These are phyloP conservation scores for Nebria brevicollis DNA, from an alignment of 2,888 invertebrate genomes.

Conservation along the genomic window DNA sequence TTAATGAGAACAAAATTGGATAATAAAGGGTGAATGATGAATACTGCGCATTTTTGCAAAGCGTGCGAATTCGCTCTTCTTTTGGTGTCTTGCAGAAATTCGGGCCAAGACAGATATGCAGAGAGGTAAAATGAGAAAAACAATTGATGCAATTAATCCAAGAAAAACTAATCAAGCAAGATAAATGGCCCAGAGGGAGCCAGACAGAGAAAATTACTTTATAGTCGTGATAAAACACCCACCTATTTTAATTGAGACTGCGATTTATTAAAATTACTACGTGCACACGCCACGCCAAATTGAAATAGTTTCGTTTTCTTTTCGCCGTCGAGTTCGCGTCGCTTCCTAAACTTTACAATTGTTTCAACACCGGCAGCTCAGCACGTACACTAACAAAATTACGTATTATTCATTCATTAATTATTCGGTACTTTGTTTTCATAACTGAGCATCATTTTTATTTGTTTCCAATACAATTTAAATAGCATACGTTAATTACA, in stretches of 20 bases:
- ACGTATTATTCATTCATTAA: not conserved
- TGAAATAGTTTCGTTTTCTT: conserved; percentile 46
- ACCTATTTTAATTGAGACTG: conserved; percentile 63
- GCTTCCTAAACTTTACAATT: not conserved
- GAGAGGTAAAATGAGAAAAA: conserved; percentile 63
- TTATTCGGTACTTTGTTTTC: not conserved
- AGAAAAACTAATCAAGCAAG: conserved; percentile 66
- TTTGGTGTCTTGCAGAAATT: conserved; percentile 36
- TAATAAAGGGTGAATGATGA: not conserved
- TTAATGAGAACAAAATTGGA: not conserved
- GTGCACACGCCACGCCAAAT: conserved; percentile 35
- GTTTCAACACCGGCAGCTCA: not conserved
- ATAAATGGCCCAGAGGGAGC: conserved; percentile 61
- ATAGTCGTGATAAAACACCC: conserved; percentile 63
- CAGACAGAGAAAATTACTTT: conserved; percentile 61
- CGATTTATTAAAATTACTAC: conserved; percentile 59
- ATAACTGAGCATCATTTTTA: not conserved
- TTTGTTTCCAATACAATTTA: not conserved
- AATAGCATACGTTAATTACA: too few species aligned
- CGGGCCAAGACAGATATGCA: conserved; percentile 61
- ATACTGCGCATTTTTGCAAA: not conserved
- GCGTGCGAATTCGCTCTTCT: conserved; percentile 24
- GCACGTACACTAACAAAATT: not conserved
- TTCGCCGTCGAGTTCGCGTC: not conserved
- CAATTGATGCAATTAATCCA: conserved; percentile 65